Evolutionary conservation across 2,888 invertebrate genomes (phyloP).

Genomic region (Schizotus pectinicornis): DNA sequence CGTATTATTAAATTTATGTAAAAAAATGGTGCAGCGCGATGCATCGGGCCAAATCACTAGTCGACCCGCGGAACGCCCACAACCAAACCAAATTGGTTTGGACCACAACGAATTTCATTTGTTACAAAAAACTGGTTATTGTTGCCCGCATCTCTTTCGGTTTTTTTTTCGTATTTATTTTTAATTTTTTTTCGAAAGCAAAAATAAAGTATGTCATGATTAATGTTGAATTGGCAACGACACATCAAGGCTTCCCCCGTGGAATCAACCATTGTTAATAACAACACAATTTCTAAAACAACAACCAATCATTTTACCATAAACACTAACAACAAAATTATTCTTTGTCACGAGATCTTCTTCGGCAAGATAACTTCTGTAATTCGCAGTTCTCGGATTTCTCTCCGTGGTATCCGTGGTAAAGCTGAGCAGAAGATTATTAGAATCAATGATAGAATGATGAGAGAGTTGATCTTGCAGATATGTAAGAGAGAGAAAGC

Average conservation of each 20-base stretch:
- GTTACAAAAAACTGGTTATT: constrained; percentile 38
- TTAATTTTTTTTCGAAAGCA: background rate
- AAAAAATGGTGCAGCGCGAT: constrained; percentile 43
- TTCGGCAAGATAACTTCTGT: too few species aligned
- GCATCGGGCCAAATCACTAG: constrained; percentile 28
- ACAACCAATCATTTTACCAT: too few species aligned
- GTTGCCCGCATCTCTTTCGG: constrained; percentile 40
- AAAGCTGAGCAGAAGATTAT: too few species aligned
- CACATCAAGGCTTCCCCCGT: constrained; percentile 35
- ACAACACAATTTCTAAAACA: too few species aligned
- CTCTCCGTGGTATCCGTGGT: too few species aligned
- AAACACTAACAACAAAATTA: too few species aligned
- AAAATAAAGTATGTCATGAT: constrained; percentile 46
- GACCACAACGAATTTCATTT: constrained; percentile 38
- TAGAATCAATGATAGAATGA: too few species aligned
- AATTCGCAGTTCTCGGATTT: too few species aligned
- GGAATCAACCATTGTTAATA: constrained; percentile 10
- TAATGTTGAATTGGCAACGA: constrained; percentile 38
- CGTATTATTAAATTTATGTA: constrained; percentile 48
- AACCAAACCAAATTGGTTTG: constrained; percentile 8
- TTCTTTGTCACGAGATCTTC: too few species aligned
- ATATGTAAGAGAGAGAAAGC: too few species aligned
- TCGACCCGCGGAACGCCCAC: background rate
- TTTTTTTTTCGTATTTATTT: constrained; percentile 35
- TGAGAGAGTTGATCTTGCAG: too few species aligned